phyloP scores from a whole-genome alignment of 2,797 vertebrate species.

The Ptychadena robeensis region DNA sequence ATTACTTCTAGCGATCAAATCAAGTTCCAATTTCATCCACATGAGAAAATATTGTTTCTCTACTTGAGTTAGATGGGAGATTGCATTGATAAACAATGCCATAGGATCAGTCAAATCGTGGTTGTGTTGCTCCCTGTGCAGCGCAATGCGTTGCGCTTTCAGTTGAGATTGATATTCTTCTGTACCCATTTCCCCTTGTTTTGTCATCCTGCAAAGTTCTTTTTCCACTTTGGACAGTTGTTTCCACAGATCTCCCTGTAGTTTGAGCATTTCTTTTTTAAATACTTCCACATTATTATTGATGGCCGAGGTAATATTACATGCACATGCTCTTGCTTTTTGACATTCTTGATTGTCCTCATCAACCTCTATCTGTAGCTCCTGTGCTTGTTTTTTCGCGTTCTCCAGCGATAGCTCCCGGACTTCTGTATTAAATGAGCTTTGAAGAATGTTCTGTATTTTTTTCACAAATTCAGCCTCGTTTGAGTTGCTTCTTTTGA shows the following conservation, averaged over 20 bases:
- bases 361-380: slow-evolving; percentile 74
- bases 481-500: slow-evolving; percentile 65
- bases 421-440: slow-evolving; percentile 63
- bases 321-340: slow-evolving; percentile 67
- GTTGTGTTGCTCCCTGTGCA: slow-evolving; percentile 68
- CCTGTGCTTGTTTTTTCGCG: slow-evolving; percentile 68
- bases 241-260: slow-evolving; percentile 77
- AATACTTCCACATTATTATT: slow-evolving; percentile 62
- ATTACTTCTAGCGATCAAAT: slow-evolving; percentile 68
- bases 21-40: slow-evolving; percentile 80
- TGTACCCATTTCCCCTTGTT: slow-evolving; percentile 54
- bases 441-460: slow-evolving; percentile 52
- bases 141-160: slow-evolving; percentile 54
- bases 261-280: slow-evolving; percentile 72
- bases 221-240: slow-evolving; percentile 75
- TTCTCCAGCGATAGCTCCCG: slow-evolving; percentile 71
- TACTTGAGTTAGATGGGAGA: slow-evolving; percentile 64
- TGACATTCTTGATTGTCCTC: slow-evolving; percentile 77
- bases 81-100: slow-evolving; percentile 74
- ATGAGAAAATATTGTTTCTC: slow-evolving; percentile 80
- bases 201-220: slow-evolving; percentile 72
- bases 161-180: slow-evolving; percentile 68
- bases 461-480: slow-evolving; percentile 58
- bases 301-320: slow-evolving; percentile 70
- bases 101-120: slow-evolving; percentile 74